phyloP scores from a whole-genome alignment of 2,113 vertebrate genomes.

The Myotis brandtii region DNA sequence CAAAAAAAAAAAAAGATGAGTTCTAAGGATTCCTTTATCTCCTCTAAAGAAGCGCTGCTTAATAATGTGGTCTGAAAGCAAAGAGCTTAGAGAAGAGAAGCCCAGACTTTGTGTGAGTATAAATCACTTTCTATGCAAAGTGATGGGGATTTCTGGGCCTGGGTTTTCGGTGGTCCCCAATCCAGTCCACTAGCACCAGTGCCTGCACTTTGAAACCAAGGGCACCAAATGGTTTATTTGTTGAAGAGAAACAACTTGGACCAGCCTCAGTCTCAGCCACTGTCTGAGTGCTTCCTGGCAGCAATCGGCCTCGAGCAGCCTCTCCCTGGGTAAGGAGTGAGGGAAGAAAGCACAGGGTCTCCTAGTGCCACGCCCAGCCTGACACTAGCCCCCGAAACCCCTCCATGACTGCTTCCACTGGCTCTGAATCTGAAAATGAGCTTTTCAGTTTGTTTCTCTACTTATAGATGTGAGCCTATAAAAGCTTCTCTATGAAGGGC shows the following conservation, averaged over 20 bases:
- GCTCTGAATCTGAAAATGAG: neutral
- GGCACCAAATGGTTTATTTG: neutral
- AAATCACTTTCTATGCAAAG: neutral
- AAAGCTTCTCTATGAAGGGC: neutral
- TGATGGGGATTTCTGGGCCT: neutral
- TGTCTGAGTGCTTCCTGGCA: neutral
- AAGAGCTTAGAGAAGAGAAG: neutral
- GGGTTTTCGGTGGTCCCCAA: neutral
- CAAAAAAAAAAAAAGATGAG: neutral
- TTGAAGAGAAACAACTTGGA: neutral
- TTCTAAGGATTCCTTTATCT: conserved; percentile 2
- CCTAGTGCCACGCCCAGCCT: accelerated
- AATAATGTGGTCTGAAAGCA: neutral
- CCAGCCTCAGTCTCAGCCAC: neutral
- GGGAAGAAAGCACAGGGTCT: neutral
- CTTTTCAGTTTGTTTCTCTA: neutral
- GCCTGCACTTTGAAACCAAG: neutral
- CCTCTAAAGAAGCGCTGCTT: neutral
- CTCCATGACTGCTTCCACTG: neutral
- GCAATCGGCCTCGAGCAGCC: neutral
- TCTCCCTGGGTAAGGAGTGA: neutral
- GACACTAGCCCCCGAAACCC: no score
- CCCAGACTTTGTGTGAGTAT: neutral
- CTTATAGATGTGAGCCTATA: neutral
- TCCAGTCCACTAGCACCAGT: neutral